Percentiles rank a stretch among this genome's conserved stretches.
Evolutionary conservation across 2,888 invertebrate genomes (phyloP).

Genomic region (Lepidochrysops patricia): DNA sequence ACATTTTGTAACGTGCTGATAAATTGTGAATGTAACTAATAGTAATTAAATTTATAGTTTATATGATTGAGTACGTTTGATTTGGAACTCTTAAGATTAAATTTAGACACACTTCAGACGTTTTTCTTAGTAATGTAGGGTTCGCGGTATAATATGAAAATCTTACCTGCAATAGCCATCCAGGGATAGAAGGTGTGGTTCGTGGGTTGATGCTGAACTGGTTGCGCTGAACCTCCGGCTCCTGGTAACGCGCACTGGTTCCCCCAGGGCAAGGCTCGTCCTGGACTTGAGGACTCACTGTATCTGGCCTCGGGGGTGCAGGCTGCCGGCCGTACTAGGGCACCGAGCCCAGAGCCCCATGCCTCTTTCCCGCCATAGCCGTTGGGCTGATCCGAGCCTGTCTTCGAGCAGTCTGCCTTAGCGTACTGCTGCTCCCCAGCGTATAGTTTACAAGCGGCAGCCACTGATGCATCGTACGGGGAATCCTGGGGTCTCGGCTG

Average conservation of each 20-base stretch:
- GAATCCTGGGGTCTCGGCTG: constrained; percentile 91
- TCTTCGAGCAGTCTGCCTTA: constrained; percentile 87
- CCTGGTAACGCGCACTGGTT: constrained; percentile 91
- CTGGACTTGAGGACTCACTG: constrained; percentile 89
- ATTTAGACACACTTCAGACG: no score
- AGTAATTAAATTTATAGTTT: no score
- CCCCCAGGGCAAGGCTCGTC: constrained; percentile 86
- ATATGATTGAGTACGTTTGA: no score
- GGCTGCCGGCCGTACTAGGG: constrained; percentile 86
- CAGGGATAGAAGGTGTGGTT: constrained; percentile 97
- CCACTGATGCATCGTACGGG: constrained; percentile 92
- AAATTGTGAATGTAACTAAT: no score
- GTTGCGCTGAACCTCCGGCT: constrained; percentile 85
- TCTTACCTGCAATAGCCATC: constrained; percentile 98
- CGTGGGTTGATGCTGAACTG: constrained; percentile 90
- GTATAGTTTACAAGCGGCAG: constrained; percentile 88
- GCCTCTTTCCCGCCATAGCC: constrained; percentile 82
- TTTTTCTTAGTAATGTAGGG: no score
- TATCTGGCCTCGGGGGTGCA: constrained; percentile 92
- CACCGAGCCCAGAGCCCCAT: constrained; percentile 79
- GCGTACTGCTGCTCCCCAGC: constrained; percentile 80
- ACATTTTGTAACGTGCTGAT: background rate
- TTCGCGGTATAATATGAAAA: background rate
- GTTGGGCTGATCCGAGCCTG: constrained; percentile 77
- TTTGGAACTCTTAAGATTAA: no score